Evolutionary conservation across 1,140 invertebrate species (phyloP), one percentile per base, ranked within the genome.

Genomic region (Pectinophora gossypiella): DNA sequence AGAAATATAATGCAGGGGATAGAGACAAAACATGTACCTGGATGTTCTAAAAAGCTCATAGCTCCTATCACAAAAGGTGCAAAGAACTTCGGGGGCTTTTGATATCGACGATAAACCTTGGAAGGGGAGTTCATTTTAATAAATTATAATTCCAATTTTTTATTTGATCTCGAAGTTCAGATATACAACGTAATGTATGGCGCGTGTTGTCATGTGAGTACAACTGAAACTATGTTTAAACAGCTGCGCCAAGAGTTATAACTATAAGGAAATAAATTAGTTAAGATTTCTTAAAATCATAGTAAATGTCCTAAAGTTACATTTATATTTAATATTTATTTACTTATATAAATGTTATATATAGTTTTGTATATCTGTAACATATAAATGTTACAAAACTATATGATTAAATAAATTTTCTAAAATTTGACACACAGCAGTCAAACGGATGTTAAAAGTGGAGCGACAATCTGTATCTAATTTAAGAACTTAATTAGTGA

Each of bases 11-110:
- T 19, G 53, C 15, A 21, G 44, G 48, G 55, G 61, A 72, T 21
- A 62, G 64, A 72, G 71, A 83, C 53, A 62, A 61, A 70, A 63
- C 42, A 63, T 64, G 55, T 70, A 62, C 78, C 77, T 86, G 80
- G 65, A 73, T 72, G 13, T 38, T 12, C 72, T 55, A 65, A 76
- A 80, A 81, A 80, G 76, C 71, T 85, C 64, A 46, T 68, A 73
- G 63, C 64, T 73, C 62, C 63, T 62, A 69, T 61, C 54, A 73
- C 59, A 68, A 81, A 77, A 72, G 71, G 71, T 72, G 51, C 57
- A 61, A 51, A 46, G 54, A 50, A 52, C 44, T 32, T 43, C 51
- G 48, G 46, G 57, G 56, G 27, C 42, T 53, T 66, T 62, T 51
- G 36, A 54, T 54, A 51, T 58, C 54, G 51, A 54, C 51, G 27